Base-by-base conservation (phyloP, 1,140 invertebrate species). In the Brachionus rubens region DNA sequence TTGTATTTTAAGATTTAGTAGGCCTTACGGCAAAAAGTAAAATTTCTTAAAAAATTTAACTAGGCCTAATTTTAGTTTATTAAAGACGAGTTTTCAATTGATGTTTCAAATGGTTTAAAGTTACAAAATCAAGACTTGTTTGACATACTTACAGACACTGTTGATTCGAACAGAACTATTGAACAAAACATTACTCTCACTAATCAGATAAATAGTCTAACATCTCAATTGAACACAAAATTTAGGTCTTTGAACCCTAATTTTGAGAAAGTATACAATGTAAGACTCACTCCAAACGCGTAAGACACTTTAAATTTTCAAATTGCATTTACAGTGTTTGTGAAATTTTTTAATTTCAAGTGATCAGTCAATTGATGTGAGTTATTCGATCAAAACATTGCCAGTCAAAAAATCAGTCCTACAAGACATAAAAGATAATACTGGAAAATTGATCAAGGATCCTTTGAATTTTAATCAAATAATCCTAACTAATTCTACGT, bases 41-140 rank as follows among this genome's bases (percentile, higher is more conserved):
- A 3, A 21, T 16, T 19, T 36, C 14, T 21, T n/a, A 19, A 47
- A 47, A 28, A 9, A 9, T 28, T 28, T 19, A 68, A 46, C 19
- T 19, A 19, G n/a, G 30, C 0, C 1, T 19, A 48, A 16, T 16
- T 28, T 47, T 16, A 28, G n/a, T 28, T 50, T 24, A 36, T 50
- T 0, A 47, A 72, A 48, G 68, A 72, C 28, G 30, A 50, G 14
- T 72, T 72, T 72, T 72, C 68, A 50, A 48, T 72, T 50, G 68
- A 72, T 48, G 46, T 72, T 28, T 14, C 30, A 10, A 72, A 54
- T 72, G 68, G 68, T 10, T 16, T 72, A 19, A 48, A 50, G 19
- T 16, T 72, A 16, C 68, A 72, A 28, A 72, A 54, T 30, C 30
- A 48, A 50, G 40, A 72, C 30, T 30, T 72, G n/a, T 19, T 26